These are phyloP conservation scores for Noctilio leporinus DNA, from an alignment of 2,113 vertebrate species.

Conservation along the genomic window DNA sequence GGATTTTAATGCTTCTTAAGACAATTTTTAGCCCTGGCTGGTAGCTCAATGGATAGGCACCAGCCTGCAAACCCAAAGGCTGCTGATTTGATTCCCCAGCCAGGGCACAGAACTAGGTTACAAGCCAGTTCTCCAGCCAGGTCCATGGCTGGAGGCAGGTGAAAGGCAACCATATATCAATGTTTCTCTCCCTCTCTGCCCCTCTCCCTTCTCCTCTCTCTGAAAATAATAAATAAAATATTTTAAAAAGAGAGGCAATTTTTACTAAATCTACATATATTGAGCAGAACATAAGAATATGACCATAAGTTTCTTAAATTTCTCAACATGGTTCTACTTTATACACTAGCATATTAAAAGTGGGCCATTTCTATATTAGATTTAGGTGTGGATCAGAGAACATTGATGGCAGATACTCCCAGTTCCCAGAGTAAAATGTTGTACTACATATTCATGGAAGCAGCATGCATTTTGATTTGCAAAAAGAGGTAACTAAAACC, in stretches of 20 bases:
- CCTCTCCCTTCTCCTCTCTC: no score
- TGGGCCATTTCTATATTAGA: not conserved
- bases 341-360: not conserved
- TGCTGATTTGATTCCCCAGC: no score
- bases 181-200: no score
- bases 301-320: not conserved
- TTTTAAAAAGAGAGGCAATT: no score
- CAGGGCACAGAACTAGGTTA: no score
- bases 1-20: not conserved
- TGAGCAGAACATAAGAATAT: not conserved
- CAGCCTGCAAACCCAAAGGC: no score
- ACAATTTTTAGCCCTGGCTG: conserved; percentile 25
- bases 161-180: no score
- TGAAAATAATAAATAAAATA: no score
- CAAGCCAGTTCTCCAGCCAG: no score
- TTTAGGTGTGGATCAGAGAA: not conserved
- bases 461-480: not conserved
- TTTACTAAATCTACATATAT: not conserved
- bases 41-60: no score
- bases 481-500: not conserved
- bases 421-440: not conserved
- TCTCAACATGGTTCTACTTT: not conserved
- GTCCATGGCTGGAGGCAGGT: no score
- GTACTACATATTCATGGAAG: not conserved
- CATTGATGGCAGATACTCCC: not conserved